Conservation (phyloP, 2,113 vertebrate species). For the Oenanthe melanoleuca region DNA sequence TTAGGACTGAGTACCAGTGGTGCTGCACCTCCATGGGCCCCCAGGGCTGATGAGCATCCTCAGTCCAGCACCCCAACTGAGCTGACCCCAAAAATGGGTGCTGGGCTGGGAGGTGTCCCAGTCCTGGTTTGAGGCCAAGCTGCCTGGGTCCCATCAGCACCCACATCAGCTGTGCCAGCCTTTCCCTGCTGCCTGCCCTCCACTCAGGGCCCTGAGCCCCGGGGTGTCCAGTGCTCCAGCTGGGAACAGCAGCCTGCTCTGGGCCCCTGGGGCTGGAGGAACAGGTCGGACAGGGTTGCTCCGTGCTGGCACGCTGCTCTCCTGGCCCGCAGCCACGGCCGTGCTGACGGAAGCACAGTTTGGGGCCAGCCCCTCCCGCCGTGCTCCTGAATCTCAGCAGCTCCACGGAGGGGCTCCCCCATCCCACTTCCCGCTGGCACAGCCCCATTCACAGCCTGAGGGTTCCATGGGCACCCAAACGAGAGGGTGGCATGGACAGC, state of each 20-base stretch:
- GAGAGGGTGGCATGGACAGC: rapidly evolving
- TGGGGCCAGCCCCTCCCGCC: rapidly evolving
- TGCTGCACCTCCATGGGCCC: background rate
- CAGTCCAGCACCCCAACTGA: background rate
- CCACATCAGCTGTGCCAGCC: background rate
- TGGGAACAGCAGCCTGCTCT: background rate
- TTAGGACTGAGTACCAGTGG: rapidly evolving
- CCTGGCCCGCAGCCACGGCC: background rate
- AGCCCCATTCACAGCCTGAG: rapidly evolving
- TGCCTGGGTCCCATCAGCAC: background rate
- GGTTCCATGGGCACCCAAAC: no score
- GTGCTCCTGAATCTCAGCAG: rapidly evolving
- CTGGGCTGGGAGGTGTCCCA: rapidly evolving
- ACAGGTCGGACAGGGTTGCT: constrained; percentile 24
- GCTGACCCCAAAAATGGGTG: background rate
- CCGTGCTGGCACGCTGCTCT: background rate
- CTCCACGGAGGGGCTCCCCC: background rate
- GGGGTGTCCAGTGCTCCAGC: rapidly evolving
- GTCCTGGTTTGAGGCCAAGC: background rate
- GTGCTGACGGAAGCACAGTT: rapidly evolving
- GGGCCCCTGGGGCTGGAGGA: background rate
- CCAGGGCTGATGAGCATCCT: background rate
- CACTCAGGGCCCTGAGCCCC: background rate
- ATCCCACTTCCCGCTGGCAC: background rate
- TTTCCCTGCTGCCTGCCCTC: background rate